These are phyloP conservation scores for Eumaeus atala DNA, from an alignment of 1,140 invertebrate genomes.

Conservation along the genomic window DNA sequence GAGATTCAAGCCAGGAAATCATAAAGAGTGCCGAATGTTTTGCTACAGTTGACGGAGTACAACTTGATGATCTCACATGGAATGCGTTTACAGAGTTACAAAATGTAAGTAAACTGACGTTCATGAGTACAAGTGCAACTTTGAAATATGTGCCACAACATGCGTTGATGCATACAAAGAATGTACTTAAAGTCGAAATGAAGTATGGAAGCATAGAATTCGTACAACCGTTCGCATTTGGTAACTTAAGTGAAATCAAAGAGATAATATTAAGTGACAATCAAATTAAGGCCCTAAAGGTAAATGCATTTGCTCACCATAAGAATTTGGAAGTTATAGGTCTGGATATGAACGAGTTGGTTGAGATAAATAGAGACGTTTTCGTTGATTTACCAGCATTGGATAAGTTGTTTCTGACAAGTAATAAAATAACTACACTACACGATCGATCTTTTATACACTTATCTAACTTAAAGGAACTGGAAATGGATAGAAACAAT, in stretches of 20 bases:
- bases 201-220: conserved; percentile 81
- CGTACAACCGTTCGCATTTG: conserved; percentile 80
- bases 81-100: conserved; percentile 78
- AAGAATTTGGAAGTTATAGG: conserved; percentile 77
- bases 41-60: conserved; percentile 75
- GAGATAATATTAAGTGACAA: conserved; percentile 81
- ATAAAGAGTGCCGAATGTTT: conserved; percentile 70
- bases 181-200: conserved; percentile 78
- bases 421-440: conserved; percentile 82
- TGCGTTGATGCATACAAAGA: conserved; percentile 76
- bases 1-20: conserved; percentile 27
- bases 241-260: conserved; percentile 78
- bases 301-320: conserved; percentile 80
- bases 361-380: conserved; percentile 81
- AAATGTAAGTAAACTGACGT: conserved; percentile 77
- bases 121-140: conserved; percentile 77
- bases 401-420: conserved; percentile 78
- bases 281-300: conserved; percentile 77
- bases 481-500: conserved; percentile 82
- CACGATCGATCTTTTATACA: conserved; percentile 83
- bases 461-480: conserved; percentile 76
- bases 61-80: conserved; percentile 77
- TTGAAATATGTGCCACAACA: conserved; percentile 81
- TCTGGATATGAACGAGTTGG: conserved; percentile 81
- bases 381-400: conserved; percentile 81